A percentile compares a stretch with the other conserved stretches of the same genome.
Conservation (phyloP, 2,113 vertebrate species). For the Spea multiplicata region DNA sequence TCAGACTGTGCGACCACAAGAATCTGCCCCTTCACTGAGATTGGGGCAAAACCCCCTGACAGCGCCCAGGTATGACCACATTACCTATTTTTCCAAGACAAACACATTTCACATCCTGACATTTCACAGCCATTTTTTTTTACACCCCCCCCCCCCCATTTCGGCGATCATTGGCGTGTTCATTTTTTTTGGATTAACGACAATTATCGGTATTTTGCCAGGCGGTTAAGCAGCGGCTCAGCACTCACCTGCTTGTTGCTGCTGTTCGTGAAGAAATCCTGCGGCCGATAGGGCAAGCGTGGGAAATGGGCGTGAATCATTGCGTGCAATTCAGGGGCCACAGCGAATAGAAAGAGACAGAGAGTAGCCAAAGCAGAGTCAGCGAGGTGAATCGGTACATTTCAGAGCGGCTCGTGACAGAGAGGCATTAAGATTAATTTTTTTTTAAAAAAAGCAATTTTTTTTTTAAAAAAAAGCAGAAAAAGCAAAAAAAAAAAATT, state of each 20-base stretch:
- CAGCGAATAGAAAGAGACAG: conserved; percentile 63
- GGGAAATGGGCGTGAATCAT: conserved; percentile 83
- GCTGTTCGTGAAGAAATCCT: conserved; percentile 98
- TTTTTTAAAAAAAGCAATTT: no score
- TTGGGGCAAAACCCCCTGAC: no score
- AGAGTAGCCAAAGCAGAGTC: conserved; percentile 52
- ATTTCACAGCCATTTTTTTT: no score
- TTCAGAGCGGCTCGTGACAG: conserved; percentile 20
- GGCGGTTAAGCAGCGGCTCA: conserved; percentile 47
- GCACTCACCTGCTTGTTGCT: conserved; percentile 97
- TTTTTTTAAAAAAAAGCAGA: no score
- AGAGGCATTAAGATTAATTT: not conserved
- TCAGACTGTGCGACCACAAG: no score
- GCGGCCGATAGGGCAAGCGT: conserved; percentile 91
- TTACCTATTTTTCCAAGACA: no score
- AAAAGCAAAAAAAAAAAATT: not conserved
- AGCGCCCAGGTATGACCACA: no score
- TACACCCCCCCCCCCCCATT: no score
- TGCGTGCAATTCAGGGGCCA: conserved; percentile 83
- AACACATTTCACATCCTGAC: no score
- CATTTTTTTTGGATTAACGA: no score
- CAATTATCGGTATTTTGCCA: conserved; percentile 6
- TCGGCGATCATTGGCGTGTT: no score
- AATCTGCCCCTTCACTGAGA: no score
- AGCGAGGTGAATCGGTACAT: conserved; percentile 36